Evolutionary conservation across 2,113 vertebrate species (phyloP).

Genomic region (Gavialis gangeticus): DNA sequence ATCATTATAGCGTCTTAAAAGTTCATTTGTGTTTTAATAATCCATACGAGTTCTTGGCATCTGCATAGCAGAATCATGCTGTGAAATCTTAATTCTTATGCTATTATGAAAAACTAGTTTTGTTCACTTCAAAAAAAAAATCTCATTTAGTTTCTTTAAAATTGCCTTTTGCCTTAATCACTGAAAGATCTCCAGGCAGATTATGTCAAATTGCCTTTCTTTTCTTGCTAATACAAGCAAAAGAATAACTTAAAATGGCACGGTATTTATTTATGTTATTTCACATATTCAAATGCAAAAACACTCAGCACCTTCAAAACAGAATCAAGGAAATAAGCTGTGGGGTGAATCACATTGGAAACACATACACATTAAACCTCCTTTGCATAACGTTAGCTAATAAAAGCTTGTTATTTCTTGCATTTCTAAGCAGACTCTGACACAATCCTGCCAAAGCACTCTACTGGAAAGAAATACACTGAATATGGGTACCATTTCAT

Average conservation of each 20-base stretch:
- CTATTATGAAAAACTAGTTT: conserved; percentile 9
- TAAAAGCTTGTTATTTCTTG: neutral
- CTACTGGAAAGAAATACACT: neutral
- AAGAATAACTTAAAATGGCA: neutral
- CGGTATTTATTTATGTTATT: neutral
- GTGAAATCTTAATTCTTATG: conserved; percentile 60
- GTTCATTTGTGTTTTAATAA: conserved; percentile 65
- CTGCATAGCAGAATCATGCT: conserved; percentile 19
- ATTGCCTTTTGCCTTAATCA: conserved; percentile 47
- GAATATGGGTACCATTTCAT: neutral
- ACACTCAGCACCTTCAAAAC: neutral
- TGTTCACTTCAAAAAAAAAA: conserved; percentile 17
- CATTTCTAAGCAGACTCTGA: neutral
- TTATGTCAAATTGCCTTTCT: conserved; percentile 31
- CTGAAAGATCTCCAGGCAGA: conserved; percentile 23
- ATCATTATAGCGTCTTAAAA: conserved; percentile 27
- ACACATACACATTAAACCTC: neutral
- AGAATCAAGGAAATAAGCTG: neutral
- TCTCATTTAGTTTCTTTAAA: conserved; percentile 26
- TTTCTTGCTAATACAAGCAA: neutral
- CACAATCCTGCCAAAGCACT: neutral
- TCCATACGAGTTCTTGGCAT: conserved; percentile 6
- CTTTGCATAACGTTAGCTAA: neutral
- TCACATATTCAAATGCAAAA: conserved; percentile 15
- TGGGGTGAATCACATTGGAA: neutral